Conservation (phyloP, 1,140 invertebrate genomes). For the fruit fly (Drosophila melanogaster) region Release_6_plus_ISO1_MT NT_033779.5:18044501-18045000, state of each 20-base stretch:
- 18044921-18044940: slow-evolving; percentile 11
- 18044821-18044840: slow-evolving; percentile 12
- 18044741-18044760: neutral
- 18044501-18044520: no score
- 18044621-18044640: no score
- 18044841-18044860: slow-evolving; percentile 8
- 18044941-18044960: slow-evolving; percentile 10
- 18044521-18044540: no score
- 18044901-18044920: slow-evolving; percentile 4
- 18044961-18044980: slow-evolving; percentile 51
- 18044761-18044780: neutral
- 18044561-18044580: no score
- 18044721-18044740: neutral
- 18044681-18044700: neutral
- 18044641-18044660: no score
- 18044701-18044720: neutral
- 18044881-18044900: neutral
- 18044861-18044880: neutral
- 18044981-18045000: slow-evolving; percentile 61
- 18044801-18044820: neutral
- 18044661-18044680: neutral
- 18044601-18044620: no score
- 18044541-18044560: no score
- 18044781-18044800: neutral
- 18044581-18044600: no score